Evolutionary conservation across 2,797 vertebrate genomes (phyloP).

Genomic region (Lophius americanus): DNA sequence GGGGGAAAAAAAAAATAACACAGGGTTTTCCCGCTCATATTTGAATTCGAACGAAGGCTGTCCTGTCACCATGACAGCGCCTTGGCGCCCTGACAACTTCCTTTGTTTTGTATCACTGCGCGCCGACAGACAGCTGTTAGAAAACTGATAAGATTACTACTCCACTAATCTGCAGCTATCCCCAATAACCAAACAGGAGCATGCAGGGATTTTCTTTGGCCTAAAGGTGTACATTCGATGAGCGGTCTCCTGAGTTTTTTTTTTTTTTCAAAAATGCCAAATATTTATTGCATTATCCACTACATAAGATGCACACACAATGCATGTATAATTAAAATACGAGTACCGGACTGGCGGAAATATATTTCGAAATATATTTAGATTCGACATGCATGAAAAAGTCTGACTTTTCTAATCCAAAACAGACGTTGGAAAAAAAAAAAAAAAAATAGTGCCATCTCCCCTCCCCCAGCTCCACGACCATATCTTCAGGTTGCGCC

Average conservation of each 20-base stretch:
- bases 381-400: neutral
- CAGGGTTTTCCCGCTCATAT: constrained; percentile 80
- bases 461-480: constrained; percentile 64
- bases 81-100: constrained; percentile 81
- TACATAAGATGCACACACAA: too few relatives aligned
- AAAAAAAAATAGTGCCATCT: neutral
- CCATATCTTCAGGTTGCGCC: constrained; percentile 28
- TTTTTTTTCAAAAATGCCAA: neutral
- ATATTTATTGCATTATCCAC: too few relatives aligned
- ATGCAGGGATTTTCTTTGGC: neutral
- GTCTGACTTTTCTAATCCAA: constrained; percentile 17
- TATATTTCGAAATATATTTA: neutral
- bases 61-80: constrained; percentile 63
- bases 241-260: neutral
- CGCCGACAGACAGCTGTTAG: constrained; percentile 70
- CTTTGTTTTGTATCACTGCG: constrained; percentile 81
- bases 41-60: constrained; percentile 84
- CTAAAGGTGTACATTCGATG: fast-evolving
- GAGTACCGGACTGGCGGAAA: neutral
- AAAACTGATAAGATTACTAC: constrained; percentile 60
- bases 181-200: neutral
- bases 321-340: neutral
- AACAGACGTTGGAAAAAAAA: constrained; percentile 5
- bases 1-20: neutral
- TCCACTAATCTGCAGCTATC: constrained; percentile 41